Percentiles rank a stretch among this genome's conserved stretches.
These are phyloP conservation scores for Schizopygopsis pylzovi DNA, from an alignment of 2,797 vertebrate genomes.

Conservation along the genomic window DNA sequence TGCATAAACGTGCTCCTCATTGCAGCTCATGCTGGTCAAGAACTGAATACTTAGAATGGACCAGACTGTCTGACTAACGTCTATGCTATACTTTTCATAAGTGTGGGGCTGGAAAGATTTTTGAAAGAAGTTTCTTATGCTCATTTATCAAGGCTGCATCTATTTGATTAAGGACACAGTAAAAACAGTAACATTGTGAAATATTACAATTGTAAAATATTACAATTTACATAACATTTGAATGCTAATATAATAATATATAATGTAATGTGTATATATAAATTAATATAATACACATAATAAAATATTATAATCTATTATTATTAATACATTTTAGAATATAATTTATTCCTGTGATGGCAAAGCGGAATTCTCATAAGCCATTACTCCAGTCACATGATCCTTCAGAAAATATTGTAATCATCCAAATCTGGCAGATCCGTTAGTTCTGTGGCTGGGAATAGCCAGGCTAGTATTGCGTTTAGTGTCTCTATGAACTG, in stretches of 20 bases:
- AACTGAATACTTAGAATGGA: neutral
- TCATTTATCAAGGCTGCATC: neutral
- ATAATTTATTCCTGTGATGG: neutral
- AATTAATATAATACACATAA: neutral
- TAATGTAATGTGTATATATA: neutral
- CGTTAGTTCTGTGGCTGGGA: slow-evolving; percentile 36
- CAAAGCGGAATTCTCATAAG: neutral
- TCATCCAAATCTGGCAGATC: slow-evolving; percentile 54
- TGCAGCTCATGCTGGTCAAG: neutral
- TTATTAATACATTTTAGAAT: neutral
- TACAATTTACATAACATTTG: neutral
- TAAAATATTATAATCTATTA: neutral
- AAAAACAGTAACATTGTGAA: neutral
- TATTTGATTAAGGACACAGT: neutral
- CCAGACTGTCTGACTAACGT: neutral
- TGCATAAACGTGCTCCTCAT: neutral
- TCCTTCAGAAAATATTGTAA: neutral
- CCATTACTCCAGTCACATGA: neutral
- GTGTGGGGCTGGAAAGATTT: neutral
- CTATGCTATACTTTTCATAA: neutral
- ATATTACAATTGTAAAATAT: too few relatives aligned
- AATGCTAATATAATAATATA: neutral
- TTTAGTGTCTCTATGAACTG: too few relatives aligned
- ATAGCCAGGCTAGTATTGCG: too few relatives aligned
- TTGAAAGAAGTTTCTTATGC: neutral